Percentiles rank a stretch among this genome's conserved stretches.
Conservation (phyloP, 2,113 vertebrate species). For the Anarhynchus alexandrinus region DNA sequence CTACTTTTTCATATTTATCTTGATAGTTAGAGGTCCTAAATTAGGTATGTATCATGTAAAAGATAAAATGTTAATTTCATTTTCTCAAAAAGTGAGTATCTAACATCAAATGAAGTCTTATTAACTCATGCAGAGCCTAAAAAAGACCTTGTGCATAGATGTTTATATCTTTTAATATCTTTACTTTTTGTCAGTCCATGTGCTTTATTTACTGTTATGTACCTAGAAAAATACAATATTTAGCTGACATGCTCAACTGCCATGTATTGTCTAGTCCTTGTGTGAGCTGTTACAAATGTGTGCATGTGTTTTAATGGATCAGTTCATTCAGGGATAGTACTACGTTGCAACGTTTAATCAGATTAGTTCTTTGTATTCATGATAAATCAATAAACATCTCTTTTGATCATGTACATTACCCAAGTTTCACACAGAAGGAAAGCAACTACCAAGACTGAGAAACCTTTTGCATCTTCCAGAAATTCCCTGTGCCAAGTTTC, state of each 20-base stretch:
- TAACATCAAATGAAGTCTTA: neutral
- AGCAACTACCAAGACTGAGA: neutral
- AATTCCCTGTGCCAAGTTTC: neutral
- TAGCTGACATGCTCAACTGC: neutral
- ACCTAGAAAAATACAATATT: neutral
- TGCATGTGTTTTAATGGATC: neutral
- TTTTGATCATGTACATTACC: neutral
- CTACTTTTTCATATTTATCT: neutral
- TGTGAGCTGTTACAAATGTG: neutral
- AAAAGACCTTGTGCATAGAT: neutral
- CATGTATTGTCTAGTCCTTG: neutral
- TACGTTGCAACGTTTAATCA: neutral
- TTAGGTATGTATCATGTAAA: neutral
- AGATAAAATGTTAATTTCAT: neutral
- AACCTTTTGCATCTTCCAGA: neutral
- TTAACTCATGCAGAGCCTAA: neutral
- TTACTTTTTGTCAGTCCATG: neutral
- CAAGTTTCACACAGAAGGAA: neutral
- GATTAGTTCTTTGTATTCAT: neutral
- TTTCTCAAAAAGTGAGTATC: neutral
- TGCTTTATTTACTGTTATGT: neutral
- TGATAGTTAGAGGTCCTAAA: neutral
- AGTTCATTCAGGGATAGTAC: neutral
- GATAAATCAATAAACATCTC: neutral
- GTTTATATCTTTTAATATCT: neutral